These are phyloP conservation scores for Drosophila cracens DNA, from an alignment of 2,888 invertebrate genomes.

Conservation along the genomic window DNA sequence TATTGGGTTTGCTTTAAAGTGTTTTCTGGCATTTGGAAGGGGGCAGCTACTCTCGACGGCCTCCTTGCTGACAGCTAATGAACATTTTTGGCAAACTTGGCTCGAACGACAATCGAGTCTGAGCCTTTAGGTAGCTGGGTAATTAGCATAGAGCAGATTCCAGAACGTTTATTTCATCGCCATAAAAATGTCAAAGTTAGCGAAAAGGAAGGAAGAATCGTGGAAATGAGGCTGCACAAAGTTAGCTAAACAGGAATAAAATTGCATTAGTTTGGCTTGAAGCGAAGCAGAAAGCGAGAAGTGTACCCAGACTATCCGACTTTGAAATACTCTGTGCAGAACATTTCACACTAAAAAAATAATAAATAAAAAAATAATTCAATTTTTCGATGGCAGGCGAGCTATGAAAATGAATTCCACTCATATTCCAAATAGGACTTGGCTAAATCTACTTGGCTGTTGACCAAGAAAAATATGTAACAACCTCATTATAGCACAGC, in stretches of 20 bases:
- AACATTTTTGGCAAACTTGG: conserved; percentile 53
- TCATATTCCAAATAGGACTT: not conserved
- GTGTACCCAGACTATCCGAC: not conserved
- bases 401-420: not conserved
- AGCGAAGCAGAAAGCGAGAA: not conserved
- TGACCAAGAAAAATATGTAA: too few species aligned
- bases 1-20: conserved; percentile 54
- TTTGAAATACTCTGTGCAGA: not conserved
- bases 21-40: conserved; percentile 33
- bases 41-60: conserved; percentile 5
- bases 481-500: not conserved
- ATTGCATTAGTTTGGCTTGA: conserved; percentile 7
- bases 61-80: conserved; percentile 60
- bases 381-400: not conserved
- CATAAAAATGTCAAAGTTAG: not conserved
- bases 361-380: not conserved
- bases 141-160: conserved; percentile 40
- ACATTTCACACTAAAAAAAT: not conserved
- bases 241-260: not conserved
- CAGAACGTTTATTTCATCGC: not conserved
- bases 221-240: conserved; percentile 4
- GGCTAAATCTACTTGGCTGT: not conserved
- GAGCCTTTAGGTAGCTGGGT: conserved; percentile 23
- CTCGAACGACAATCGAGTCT: conserved; percentile 2
- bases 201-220: not conserved